Evolutionary conservation across 1,140 invertebrate genomes (phyloP), one percentile per base, ranked within the genome.

Genomic region (Heliconius himera): DNA sequence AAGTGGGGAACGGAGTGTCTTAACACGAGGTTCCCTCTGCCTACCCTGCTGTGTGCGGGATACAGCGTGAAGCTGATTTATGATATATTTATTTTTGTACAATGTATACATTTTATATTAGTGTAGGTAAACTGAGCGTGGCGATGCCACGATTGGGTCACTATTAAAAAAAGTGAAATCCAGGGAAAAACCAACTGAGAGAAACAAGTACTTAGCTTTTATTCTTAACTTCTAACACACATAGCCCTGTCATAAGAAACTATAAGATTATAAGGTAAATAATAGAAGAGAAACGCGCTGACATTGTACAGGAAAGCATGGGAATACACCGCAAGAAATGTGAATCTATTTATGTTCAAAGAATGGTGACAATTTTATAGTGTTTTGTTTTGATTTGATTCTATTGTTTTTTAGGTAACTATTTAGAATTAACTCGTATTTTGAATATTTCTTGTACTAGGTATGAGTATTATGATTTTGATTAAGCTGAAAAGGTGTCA

Each of bases 241-340:
- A 29, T 72, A 3, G 6, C 33, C 20, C 26, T 74, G 72, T 74
- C 54, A 74, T 56, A 74, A 74, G 72, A 78, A 78, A 78, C 56
- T 51, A 36, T 54, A 72, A 46, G 41, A 16, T 16, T 33, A 9
- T 60, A 60, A 22, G 20, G 18, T 22, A 20, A 49, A 54, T 79
- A 75, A 76, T 80, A 71, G 78, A 75, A 76, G 78, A 76, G 78
- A 80, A 80, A 80, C 78, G 49, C 74, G 60, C 18, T 22, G 18
- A 75, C 66, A 76, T 73, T 70, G 77, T 76, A 70, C 22, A 49
- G 73, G 74, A 80, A 80, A 72, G 49, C 78, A 76, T 80, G 78
- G 74, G 78, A 80, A 80, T 22, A 36, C 46, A 72, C n/a, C 26
- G 26, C 74, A 80, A 80, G 78, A 80, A 80, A 80, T 60, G 76